Conservation (phyloP, 1,140 invertebrate species). For the Cherax quadricarinatus region DNA sequence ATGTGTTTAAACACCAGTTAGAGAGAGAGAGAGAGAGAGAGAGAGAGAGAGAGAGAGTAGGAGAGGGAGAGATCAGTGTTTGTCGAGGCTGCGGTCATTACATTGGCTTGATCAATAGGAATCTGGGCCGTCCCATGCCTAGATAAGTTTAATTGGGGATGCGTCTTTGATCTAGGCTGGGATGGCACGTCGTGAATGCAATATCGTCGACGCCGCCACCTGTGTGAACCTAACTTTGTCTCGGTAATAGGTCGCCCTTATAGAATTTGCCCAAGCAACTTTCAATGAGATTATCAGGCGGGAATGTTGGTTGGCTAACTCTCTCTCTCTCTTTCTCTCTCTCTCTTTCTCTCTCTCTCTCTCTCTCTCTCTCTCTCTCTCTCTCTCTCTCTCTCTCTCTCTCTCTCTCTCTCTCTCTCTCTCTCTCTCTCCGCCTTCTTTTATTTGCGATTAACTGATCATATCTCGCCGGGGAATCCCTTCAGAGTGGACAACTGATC, state of each 20-base stretch:
- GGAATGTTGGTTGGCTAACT: not conserved
- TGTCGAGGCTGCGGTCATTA: not conserved
- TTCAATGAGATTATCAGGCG: not conserved
- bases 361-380: too few species aligned
- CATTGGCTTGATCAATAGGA: not conserved
- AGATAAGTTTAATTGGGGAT: conserved; percentile 6
- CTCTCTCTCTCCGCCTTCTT: too few species aligned
- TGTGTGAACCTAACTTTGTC: not conserved
- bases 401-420: too few species aligned
- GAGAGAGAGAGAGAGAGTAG: too few species aligned
- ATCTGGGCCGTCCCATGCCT: not conserved
- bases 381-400: too few species aligned
- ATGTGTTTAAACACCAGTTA: too few species aligned
- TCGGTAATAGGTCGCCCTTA: not conserved
- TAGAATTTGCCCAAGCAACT: not conserved
- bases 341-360: too few species aligned
- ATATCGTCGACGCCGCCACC: not conserved
- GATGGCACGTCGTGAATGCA: conserved; percentile 1
- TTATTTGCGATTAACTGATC: too few species aligned
- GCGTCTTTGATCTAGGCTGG: not conserved
- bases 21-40: too few species aligned
- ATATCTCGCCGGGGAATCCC: too few species aligned
- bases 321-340: too few species aligned
- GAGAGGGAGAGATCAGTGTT: not conserved
- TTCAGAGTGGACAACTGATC: too few species aligned